These are phyloP conservation scores for Tanaodytes sp. DNA, from an alignment of 2,888 invertebrate species.

Conservation along the genomic window DNA sequence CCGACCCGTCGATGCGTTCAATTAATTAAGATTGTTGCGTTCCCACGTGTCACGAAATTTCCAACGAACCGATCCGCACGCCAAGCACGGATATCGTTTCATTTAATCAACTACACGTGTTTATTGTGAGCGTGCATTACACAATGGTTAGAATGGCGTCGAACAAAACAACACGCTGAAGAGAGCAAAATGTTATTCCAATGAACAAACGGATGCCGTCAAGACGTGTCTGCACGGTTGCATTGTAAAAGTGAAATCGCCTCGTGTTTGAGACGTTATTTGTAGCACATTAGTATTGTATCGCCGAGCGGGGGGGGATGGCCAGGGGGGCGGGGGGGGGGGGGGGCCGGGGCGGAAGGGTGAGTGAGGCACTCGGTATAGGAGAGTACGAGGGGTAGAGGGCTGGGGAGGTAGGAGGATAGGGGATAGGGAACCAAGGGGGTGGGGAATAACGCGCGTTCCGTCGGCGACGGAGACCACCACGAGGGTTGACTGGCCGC, in stretches of 20 bases:
- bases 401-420: too few relatives aligned
- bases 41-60: constrained; percentile 24
- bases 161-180: constrained; percentile 38
- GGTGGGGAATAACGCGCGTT: too few relatives aligned
- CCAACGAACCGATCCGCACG: constrained; percentile 20
- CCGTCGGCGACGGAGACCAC: too few relatives aligned
- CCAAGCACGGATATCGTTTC: constrained; percentile 32
- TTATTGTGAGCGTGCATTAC: constrained; percentile 17
- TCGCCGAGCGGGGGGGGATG: constrained; percentile 63
- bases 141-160: constrained; percentile 38
- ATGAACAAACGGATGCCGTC: constrained; percentile 55
- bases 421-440: too few relatives aligned
- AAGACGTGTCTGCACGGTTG: constrained; percentile 56
- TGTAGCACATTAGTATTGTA: constrained; percentile 73
- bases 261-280: constrained; percentile 71
- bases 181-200: constrained; percentile 51
- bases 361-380: too few relatives aligned
- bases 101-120: constrained; percentile 48
- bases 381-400: too few relatives aligned
- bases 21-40: too few relatives aligned
- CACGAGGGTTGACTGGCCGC: too few relatives aligned
- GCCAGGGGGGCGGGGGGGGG: constrained; percentile 71
- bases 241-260: constrained; percentile 71
- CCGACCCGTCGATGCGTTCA: too few relatives aligned
- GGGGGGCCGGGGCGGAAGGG: too few relatives aligned